Percentiles rank a stretch among this genome's conserved stretches.
These are phyloP conservation scores for Tragelaphus oryx DNA, from an alignment of 2,797 vertebrate genomes.

Conservation along the genomic window DNA sequence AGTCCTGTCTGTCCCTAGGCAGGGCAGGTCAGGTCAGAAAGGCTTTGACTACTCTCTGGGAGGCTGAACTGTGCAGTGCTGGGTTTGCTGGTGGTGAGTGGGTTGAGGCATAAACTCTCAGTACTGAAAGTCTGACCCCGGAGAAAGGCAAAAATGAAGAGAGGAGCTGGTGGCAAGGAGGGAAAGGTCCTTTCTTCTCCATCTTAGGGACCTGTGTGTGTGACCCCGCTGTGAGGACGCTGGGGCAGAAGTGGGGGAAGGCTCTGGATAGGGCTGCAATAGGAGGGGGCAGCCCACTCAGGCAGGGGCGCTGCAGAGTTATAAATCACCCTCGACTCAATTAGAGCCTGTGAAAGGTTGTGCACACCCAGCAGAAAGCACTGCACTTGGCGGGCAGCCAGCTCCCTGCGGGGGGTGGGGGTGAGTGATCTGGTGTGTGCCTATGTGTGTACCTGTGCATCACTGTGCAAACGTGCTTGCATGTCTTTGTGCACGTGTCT, in stretches of 20 bases:
- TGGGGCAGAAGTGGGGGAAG: background rate
- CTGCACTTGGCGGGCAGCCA: conserved; percentile 60
- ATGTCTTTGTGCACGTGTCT: background rate
- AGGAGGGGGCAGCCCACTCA: conserved; percentile 53
- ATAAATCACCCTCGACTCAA: conserved; percentile 69
- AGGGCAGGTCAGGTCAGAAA: background rate
- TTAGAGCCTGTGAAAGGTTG: conserved; percentile 58
- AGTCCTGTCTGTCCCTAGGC: background rate
- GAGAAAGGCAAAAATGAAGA: conserved; percentile 25
- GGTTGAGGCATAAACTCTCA: conserved; percentile 9
- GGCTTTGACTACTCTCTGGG: background rate
- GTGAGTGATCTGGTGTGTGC: conserved; percentile 6
- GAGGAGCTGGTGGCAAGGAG: background rate
- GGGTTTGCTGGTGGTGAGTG: background rate
- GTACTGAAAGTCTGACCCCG: background rate
- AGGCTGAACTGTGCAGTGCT: background rate
- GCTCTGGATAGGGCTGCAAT: conserved; percentile 45
- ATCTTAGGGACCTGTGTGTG: conserved; percentile 15
- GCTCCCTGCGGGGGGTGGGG: background rate
- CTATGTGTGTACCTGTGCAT: background rate
- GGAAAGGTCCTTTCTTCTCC: background rate
- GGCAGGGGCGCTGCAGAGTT: conserved; percentile 56
- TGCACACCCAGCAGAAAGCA: conserved; percentile 73
- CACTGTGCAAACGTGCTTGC: background rate
- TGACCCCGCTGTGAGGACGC: background rate